Evolutionary conservation across 1,140 invertebrate genomes (phyloP), one percentile per base, ranked within the genome.

Genomic region (Mactra quadrangularis): DNA sequence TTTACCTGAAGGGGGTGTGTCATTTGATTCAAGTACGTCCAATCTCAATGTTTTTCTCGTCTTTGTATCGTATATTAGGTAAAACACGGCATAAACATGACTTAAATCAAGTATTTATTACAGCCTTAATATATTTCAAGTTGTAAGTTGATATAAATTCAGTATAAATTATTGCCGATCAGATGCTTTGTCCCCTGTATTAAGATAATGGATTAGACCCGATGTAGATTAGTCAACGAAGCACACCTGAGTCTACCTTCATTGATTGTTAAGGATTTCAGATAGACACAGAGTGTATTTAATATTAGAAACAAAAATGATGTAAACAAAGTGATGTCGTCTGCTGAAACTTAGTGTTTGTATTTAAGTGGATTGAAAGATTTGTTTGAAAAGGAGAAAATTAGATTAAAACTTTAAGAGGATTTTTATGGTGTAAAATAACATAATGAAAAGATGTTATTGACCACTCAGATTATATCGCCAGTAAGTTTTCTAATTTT

Each of bases 121-220:
- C 64, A 47, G 41, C 41, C 41, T 41, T 77, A 77, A 77, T 77
- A 45, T 57, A 77, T 60, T 77, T 77, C 45, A 77, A 77, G 59
- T 77, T 77, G 74, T 62, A 77, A 77, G 74, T 77, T 77, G 74
- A 77, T 77, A 62, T 52, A 64, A 64, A 74, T 41, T n/a, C 19
- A 33, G 33, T 45, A 59, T 59, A 59, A 27, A 27, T 74, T 33
- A 59, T 35, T 57, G 52, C n/a, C 35, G 71, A 74, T 74, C 47
- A 35, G 31, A 74, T 19, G 47, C 71, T 74, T 57, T 74, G 55
- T 74, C 71, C 71, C 71, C 71, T 41, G 25, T 59, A 35, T 74
- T 74, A 74, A 74, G 74, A 77, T 77, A 77, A 77, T 77, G 74
- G 74, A 59, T 74, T 25, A 15, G 53, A 38, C 45, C 53, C n/a